Evolutionary conservation across 2,888 invertebrate genomes (phyloP).

Genomic region (Heteropelma amictum): DNA sequence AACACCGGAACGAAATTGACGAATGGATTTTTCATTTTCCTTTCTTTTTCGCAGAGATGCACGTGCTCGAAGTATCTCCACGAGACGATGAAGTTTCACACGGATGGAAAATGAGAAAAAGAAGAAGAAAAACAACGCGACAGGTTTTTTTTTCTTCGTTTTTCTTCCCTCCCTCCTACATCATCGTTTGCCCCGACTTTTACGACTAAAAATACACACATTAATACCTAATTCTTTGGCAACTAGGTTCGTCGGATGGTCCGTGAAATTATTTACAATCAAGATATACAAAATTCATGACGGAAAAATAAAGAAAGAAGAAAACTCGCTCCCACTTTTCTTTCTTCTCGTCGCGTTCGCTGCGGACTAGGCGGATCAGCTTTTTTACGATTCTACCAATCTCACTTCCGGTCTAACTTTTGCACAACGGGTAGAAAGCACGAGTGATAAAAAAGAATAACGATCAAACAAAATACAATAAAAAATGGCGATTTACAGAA

Average conservation of each 20-base stretch:
- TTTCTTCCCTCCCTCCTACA: background rate
- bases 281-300: conserved; percentile 52
- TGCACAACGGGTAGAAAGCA: background rate
- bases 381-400: no score
- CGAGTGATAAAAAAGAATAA: background rate
- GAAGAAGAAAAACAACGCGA: background rate
- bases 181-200: background rate
- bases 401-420: background rate
- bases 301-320: conserved; percentile 32
- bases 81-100: conserved; percentile 14
- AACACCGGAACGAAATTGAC: background rate
- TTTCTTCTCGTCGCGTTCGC: conserved; percentile 24
- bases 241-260: conserved; percentile 68
- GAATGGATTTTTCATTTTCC: background rate
- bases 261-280: conserved; percentile 66
- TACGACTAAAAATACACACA: conserved; percentile 50
- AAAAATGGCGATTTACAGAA: no score
- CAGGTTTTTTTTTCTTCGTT: background rate
- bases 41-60: background rate
- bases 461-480: no score
- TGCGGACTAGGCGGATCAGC: conserved; percentile 19
- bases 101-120: background rate
- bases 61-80: no score
- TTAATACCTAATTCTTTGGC: conserved; percentile 68
- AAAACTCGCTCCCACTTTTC: conserved; percentile 31